Base-by-base conservation (phyloP, 2,888 invertebrate species). In the Nemapogon koenigi region DNA sequence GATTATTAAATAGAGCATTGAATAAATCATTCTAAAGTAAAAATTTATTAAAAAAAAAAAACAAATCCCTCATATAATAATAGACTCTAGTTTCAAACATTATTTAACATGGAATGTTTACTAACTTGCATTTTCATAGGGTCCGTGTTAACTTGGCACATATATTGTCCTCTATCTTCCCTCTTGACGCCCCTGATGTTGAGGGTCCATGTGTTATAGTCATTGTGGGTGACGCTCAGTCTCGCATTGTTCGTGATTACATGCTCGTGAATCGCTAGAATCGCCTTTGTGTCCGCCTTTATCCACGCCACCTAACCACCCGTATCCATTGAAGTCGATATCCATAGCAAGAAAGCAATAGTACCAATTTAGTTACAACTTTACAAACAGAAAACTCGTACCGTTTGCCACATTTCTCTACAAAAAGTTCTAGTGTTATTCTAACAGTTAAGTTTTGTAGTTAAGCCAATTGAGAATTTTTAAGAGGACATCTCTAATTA, bases 111-210 rank as follows among this genome's bases (percentile, higher is more conserved):
- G n/a, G n/a, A n/a, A n/a, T n/a, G n/a, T n/a, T 15, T 8, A 27
- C 67, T 75, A 79, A 91, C 93, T 88, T 93, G 93, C 86, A 92
- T 93, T 81, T 92, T 92, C 92, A 93, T 92, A 33, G 93, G 94
- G 71, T 93, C 90, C 41, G 94, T 94, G 73, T 94, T 94, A 58
- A 95, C 92, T 83, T 95, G 94, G 81, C 93, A 94, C 94, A 94
- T 94, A 68, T 94, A 94, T 66, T 89, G 88, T 53, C 94, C 94
- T 44, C 91, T 81, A 75, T 95, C 94, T 63, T 91, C 91, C 53
- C 90, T 82, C 62, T 88, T 87, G 50, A 92, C 94, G 50, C 88
- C 87, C 50, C 89, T 84, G 62, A 95, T 91, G 70, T 89, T 90
- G 51, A 95, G 83, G 43, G 93, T 94, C 94, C 94, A 94, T 53